Percentiles rank a stretch among this genome's conserved stretches.
phyloP scores from a whole-genome alignment of 1,140 invertebrate genomes.

The Ceratina australensis region DNA sequence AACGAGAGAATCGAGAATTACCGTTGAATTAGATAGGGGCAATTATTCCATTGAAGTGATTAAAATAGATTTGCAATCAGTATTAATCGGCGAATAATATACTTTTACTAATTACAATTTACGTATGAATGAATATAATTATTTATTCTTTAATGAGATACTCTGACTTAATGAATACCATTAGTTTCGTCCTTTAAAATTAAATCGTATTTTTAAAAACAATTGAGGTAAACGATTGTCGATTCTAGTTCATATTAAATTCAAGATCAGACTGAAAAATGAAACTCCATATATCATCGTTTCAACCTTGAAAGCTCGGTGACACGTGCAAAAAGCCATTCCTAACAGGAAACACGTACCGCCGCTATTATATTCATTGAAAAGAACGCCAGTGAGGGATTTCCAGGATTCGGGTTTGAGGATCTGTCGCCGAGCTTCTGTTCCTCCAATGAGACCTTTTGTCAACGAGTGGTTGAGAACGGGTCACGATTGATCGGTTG shows the following conservation, averaged over 20 bases:
- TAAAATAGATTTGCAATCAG: background rate
- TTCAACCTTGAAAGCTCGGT: constrained; percentile 25
- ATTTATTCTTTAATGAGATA: background rate
- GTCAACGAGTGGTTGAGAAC: background rate
- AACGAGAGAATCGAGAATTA: background rate
- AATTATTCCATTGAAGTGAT: background rate
- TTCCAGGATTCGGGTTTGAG: background rate
- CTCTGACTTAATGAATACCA: background rate
- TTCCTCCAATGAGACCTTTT: constrained; percentile 22
- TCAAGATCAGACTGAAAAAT: constrained; percentile 7
- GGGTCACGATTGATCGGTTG: constrained; percentile 23
- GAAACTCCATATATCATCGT: constrained; percentile 11
- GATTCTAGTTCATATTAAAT: background rate
- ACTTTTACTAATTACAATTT: too few species aligned
- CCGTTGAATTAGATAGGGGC: background rate
- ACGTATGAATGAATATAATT: too few species aligned
- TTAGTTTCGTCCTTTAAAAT: background rate
- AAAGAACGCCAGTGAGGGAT: background rate
- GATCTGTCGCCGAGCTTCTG: background rate
- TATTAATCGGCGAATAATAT: too few species aligned
- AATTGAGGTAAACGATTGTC: background rate
- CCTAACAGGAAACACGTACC: background rate
- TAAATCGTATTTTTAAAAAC: too few species aligned
- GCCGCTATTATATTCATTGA: constrained; percentile 23
- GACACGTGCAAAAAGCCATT: constrained; percentile 2